A percentile compares a stretch with the other conserved stretches of the same genome.
These are phyloP conservation scores for Trissolcus japonicus DNA, from an alignment of 2,888 invertebrate genomes.

Conservation along the genomic window DNA sequence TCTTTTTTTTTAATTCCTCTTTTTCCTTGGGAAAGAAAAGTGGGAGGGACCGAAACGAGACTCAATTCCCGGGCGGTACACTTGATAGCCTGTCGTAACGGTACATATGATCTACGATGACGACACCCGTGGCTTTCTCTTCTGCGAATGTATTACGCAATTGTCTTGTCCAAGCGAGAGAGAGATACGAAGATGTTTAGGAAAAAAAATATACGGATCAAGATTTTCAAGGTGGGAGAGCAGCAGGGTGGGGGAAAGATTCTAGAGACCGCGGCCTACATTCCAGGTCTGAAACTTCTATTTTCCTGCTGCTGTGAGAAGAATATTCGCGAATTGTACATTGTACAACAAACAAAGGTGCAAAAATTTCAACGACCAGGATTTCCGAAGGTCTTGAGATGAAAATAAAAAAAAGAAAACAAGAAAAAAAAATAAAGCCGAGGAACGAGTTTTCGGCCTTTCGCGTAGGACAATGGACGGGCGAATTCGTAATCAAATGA, in stretches of 20 bases:
- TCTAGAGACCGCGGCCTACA: constrained; percentile 46
- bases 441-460: neutral
- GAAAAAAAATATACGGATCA: constrained; percentile 6
- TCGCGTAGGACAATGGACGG: too few relatives aligned
- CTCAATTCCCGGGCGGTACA: constrained; percentile 1
- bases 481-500: constrained; percentile 6
- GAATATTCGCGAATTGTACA: neutral
- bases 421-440: neutral
- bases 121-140: constrained; percentile 42
- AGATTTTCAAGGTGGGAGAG: constrained; percentile 6
- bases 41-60: neutral
- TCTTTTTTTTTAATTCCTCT: neutral
- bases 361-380: constrained; percentile 24
- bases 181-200: constrained; percentile 15
- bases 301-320: constrained; percentile 24
- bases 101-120: constrained; percentile 45
- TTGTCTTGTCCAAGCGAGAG: constrained; percentile 33
- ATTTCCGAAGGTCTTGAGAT: neutral
- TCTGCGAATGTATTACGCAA: constrained; percentile 53
- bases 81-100: constrained; percentile 35
- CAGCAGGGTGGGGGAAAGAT: neutral
- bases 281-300: constrained; percentile 47
- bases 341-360: constrained; percentile 6
- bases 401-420: neutral
- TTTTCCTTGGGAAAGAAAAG: neutral